A percentile compares a stretch with the other conserved stretches of the same genome.
phyloP scores from a whole-genome alignment of 2,888 invertebrate species.

The Lithophane leautieri region DNA sequence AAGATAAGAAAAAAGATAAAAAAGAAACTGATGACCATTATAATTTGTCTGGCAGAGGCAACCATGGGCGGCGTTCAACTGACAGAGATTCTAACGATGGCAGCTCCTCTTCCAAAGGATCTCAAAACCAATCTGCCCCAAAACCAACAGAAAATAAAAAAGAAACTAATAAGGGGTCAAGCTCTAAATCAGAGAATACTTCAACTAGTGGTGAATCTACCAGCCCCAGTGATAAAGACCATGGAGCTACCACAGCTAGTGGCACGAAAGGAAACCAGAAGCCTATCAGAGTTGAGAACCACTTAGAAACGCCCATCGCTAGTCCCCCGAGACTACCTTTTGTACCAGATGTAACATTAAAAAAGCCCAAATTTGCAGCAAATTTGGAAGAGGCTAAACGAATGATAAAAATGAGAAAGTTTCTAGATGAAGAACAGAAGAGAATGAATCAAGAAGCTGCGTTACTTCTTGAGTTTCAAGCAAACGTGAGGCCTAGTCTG shows the following conservation, averaged over 20 bases:
- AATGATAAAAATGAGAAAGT: constrained; percentile 92
- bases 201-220: constrained; percentile 88
- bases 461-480: constrained; percentile 86
- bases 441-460: constrained; percentile 89
- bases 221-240: constrained; percentile 88
- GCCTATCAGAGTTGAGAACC: constrained; percentile 83
- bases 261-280: constrained; percentile 75
- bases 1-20: constrained; percentile 87
- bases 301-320: constrained; percentile 81
- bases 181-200: constrained; percentile 85
- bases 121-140: constrained; percentile 78
- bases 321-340: constrained; percentile 83
- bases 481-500: constrained; percentile 86
- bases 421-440: constrained; percentile 91
- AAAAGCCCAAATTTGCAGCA: constrained; percentile 93
- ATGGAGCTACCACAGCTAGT: constrained; percentile 69
- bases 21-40: constrained; percentile 93
- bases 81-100: constrained; percentile 95
- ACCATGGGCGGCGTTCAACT: constrained; percentile 93
- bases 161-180: constrained; percentile 84
- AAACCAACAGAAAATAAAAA: constrained; percentile 83
- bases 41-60: constrained; percentile 91
- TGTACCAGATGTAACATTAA: constrained; percentile 88
- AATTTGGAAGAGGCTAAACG: constrained; percentile 92
- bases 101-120: constrained; percentile 88